A percentile compares a stretch with the other conserved stretches of the same genome.
phyloP scores from a whole-genome alignment of 2,113 vertebrate genomes.

The Capra hircus region DNA sequence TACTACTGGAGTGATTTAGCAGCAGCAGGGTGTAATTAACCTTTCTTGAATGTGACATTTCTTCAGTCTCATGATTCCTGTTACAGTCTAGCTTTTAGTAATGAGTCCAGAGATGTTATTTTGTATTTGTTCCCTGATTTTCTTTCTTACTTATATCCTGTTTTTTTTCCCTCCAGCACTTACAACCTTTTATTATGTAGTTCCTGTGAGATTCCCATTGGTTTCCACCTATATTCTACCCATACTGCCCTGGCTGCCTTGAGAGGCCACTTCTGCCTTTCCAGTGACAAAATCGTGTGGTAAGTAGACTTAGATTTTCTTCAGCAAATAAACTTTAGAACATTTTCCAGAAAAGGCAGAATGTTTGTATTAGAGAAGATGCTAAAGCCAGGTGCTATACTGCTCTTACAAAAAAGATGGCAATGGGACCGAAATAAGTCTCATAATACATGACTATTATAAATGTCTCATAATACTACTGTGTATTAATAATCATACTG shows the following conservation, averaged over 20 bases:
- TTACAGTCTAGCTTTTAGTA: not conserved
- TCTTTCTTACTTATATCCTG: not conserved
- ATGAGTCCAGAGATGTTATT: not conserved
- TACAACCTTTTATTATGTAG: slow-evolving; percentile 84
- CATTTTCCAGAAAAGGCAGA: not conserved
- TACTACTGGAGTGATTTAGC: no score
- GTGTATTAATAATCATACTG: not conserved
- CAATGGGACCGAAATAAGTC: not conserved
- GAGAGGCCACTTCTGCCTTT: slow-evolving; percentile 87
- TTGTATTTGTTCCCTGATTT: not conserved
- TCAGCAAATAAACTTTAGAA: slow-evolving; percentile 36
- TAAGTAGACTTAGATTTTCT: slow-evolving; percentile 70
- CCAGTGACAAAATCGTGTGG: slow-evolving; percentile 87
- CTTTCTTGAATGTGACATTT: not conserved
- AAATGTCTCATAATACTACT: not conserved
- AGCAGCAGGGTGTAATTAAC: not conserved
- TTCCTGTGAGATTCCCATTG: slow-evolving; percentile 79
- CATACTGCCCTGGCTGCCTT: slow-evolving; percentile 76
- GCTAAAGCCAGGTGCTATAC: not conserved
- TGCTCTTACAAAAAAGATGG: not conserved
- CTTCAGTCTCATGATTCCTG: not conserved
- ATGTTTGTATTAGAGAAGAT: slow-evolving; percentile 14
- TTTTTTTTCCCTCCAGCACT: slow-evolving; percentile 74
- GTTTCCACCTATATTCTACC: slow-evolving; percentile 83
- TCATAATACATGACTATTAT: not conserved